Conservation (phyloP, 2,888 invertebrate genomes). For the Drosophila mercatorum region DNA sequence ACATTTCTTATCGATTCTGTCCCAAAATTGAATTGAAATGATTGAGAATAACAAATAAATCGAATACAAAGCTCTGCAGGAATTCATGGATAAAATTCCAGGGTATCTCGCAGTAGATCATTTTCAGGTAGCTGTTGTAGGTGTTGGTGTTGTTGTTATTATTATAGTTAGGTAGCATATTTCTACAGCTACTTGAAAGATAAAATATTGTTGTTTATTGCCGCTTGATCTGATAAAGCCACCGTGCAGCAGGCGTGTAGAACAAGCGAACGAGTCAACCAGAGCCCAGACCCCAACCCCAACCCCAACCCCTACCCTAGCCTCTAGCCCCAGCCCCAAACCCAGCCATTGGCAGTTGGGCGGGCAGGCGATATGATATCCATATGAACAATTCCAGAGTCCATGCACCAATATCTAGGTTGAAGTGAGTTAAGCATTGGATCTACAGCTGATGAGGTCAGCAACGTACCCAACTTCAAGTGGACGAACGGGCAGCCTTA, state of each 20-base stretch:
- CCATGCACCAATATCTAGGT: conserved; percentile 62
- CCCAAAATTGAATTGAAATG: too few species aligned
- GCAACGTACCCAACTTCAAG: conserved; percentile 61
- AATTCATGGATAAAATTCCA: not conserved
- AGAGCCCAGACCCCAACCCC: conserved; percentile 9
- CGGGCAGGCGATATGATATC: conserved; percentile 80
- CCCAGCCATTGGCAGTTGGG: conserved; percentile 21
- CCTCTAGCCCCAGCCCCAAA: not conserved
- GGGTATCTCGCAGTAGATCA: not conserved
- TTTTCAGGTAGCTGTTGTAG: not conserved
- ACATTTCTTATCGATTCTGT: too few species aligned
- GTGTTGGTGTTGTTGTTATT: conserved; percentile 37
- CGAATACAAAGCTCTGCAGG: not conserved
- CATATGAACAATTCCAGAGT: conserved; percentile 75
- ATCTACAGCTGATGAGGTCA: conserved; percentile 77
- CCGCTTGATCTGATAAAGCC: conserved; percentile 83
- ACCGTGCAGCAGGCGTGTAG: conserved; percentile 72
- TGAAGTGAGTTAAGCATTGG: conserved; percentile 62
- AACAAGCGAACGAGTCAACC: conserved; percentile 47
- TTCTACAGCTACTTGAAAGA: conserved; percentile 83
- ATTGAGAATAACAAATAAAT: too few species aligned
- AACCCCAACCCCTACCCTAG: not conserved
- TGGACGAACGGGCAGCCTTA: conserved; percentile 33
- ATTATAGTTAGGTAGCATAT: conserved; percentile 78
- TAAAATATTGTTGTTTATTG: conserved; percentile 83